Evolutionary conservation across 2,113 vertebrate genomes (phyloP).

Genomic region (Pachypanchax playfairii): DNA sequence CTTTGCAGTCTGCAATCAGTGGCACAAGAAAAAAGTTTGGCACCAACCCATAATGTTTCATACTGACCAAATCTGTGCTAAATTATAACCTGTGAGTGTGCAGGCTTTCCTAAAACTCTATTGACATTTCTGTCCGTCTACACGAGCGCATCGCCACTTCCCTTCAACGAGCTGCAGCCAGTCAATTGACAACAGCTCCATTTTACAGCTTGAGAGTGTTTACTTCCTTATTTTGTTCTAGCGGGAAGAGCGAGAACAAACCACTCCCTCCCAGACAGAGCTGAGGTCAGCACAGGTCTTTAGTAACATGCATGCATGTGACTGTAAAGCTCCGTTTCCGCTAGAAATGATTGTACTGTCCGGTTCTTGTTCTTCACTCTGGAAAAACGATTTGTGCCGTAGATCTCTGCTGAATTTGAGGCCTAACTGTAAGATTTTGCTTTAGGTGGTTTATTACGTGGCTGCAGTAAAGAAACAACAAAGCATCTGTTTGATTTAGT

Average conservation of each 20-base stretch:
- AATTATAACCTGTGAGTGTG: conserved; percentile 4
- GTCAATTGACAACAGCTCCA: conserved; percentile 57
- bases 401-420: not conserved
- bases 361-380: too few species aligned
- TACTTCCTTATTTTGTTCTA: conserved; percentile 73
- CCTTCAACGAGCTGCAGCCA: conserved; percentile 55
- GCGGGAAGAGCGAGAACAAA: conserved; percentile 51
- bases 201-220: conserved; percentile 60
- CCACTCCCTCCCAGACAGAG: conserved; percentile 36
- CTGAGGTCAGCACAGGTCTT: conserved; percentile 28
- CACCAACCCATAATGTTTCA: conserved; percentile 53
- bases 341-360: not conserved
- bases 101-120: conserved; percentile 16
- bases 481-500: not conserved
- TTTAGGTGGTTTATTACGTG: conserved; percentile 23
- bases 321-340: conserved; percentile 27
- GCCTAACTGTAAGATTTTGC: conserved; percentile 16
- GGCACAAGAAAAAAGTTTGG: conserved; percentile 72
- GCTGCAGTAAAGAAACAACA: conserved; percentile 37
- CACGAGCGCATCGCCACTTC: conserved; percentile 56
- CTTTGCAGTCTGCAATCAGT: conserved; percentile 53
- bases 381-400: not conserved
- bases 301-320: conserved; percentile 17
- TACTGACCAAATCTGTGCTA: conserved; percentile 25
- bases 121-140: conserved; percentile 43